Base-by-base conservation (phyloP, 2,113 vertebrate genomes). In the Ptilorrhoa leucosticta region DNA sequence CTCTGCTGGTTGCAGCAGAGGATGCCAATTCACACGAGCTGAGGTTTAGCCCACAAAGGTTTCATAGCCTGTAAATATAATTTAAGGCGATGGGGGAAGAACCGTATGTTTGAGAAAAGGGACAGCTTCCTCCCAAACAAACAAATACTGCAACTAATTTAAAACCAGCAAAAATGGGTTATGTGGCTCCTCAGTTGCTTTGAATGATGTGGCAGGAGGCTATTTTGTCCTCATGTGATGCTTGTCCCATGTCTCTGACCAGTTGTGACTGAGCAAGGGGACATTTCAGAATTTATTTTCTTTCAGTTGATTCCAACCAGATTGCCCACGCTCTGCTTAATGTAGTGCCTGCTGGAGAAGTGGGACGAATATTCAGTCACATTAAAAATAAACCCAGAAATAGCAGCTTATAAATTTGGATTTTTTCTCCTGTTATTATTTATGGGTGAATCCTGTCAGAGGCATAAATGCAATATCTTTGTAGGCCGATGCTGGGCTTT, bases 301-400 rank as follows among this genome's bases (percentile, higher is more conserved):
- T 79, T 15, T 93, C 93, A 48, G 88, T 90, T 97, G 93, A 94
- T 97, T 93, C 96, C 94, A 92, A 40, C 95, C 94, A 98, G 96
- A 97, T 90, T 97, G 97, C 95, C 94, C 56, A 4, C 0, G 23
- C 70, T 97, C 94, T 95, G 93, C 82, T 96, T 97, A 97, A 96
- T 97, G 95, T 96, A 96, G 92, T 92, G 93, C 94, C 94, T 97
- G 96, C 57, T 96, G 94, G 30, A 40, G 92, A 94, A 96, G 86
- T 95, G 93, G 96, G 94, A 73, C 23, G 1, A 93, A 93, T 82
- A 94, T 79, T 92, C 88, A 81, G 76, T 79, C 96, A 87, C 85
- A 91, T 98, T 98, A 98, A 97, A 98, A 98, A 97, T 97, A 97
- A 97, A 97, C 94, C 94, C 95, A 97, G 96, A 97, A 97, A 98